Conservation (phyloP, 2,888 invertebrate genomes). For the Laothoe populi region DNA sequence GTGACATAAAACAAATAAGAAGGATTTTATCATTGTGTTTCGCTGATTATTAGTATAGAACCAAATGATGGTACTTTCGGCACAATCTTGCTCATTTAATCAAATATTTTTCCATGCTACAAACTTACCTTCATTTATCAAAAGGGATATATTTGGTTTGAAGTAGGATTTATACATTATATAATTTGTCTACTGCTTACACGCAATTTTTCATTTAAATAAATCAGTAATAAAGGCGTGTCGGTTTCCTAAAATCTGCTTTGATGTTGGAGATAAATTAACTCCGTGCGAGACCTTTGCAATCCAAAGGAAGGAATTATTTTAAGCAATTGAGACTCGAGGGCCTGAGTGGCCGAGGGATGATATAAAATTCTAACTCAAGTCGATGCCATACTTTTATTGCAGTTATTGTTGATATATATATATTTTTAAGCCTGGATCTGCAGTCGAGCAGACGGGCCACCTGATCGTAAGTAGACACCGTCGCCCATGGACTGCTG, state of each 20-base stretch:
- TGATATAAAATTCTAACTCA: too few species aligned
- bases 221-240: background rate
- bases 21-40: too few species aligned
- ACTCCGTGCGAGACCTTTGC: constrained; percentile 46
- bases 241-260: constrained; percentile 35
- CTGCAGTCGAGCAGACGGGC: too few species aligned
- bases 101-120: background rate
- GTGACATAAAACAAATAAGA: too few species aligned
- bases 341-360: background rate
- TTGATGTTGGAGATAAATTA: constrained; percentile 58
- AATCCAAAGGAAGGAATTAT: constrained; percentile 47
- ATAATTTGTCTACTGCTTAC: background rate
- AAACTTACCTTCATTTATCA: background rate
- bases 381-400: too few species aligned
- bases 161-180: background rate
- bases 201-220: constrained; percentile 1
- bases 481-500: too few species aligned
- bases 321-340: constrained; percentile 41
- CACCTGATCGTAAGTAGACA: too few species aligned
- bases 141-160: background rate
- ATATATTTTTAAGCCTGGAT: too few species aligned
- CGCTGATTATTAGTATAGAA: too few species aligned
- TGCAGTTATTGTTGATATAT: too few species aligned
- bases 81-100: too few species aligned
- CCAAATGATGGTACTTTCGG: too few species aligned